These are phyloP conservation scores for Melolontha melolontha DNA, from an alignment of 2,888 invertebrate genomes.

Conservation along the genomic window DNA sequence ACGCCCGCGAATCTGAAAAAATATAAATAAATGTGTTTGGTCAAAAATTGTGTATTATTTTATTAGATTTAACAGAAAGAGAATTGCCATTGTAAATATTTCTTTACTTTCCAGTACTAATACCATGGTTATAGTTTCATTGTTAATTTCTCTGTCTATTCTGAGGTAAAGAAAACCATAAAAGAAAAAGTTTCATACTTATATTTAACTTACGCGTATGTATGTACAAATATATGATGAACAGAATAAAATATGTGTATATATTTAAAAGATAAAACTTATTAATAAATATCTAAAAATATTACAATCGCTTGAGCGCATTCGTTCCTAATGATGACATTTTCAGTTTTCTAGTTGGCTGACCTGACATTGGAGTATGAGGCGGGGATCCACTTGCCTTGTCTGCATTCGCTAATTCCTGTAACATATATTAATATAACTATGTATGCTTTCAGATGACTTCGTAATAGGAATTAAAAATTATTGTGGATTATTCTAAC, in stretches of 20 bases:
- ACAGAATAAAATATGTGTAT: constrained; percentile 54
- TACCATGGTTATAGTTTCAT: no score
- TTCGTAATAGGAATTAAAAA: no score
- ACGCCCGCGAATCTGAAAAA: no score
- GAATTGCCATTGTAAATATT: no score
- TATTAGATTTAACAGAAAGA: no score
- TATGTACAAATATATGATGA: constrained; percentile 59
- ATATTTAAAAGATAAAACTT: constrained; percentile 57
- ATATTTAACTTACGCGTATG: constrained; percentile 48
- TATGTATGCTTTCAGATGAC: no score
- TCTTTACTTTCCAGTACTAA: no score
- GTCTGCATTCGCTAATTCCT: constrained; percentile 79
- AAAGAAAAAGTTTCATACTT: constrained; percentile 43
- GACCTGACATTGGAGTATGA: constrained; percentile 85
- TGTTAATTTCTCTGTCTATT: no score
- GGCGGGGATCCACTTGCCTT: constrained; percentile 68
- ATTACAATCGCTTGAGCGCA: constrained; percentile 78
- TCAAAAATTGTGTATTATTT: no score
- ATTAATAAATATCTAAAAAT: constrained; percentile 45
- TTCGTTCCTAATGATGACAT: constrained; percentile 74
- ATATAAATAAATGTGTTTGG: no score
- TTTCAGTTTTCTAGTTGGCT: constrained; percentile 84
- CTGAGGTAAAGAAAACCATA: constrained; percentile 15
- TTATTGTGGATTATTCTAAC: no score
- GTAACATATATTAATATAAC: constrained; percentile 51